phyloP scores from a whole-genome alignment of 2,888 invertebrate species.

The Sinelater perroti region DNA sequence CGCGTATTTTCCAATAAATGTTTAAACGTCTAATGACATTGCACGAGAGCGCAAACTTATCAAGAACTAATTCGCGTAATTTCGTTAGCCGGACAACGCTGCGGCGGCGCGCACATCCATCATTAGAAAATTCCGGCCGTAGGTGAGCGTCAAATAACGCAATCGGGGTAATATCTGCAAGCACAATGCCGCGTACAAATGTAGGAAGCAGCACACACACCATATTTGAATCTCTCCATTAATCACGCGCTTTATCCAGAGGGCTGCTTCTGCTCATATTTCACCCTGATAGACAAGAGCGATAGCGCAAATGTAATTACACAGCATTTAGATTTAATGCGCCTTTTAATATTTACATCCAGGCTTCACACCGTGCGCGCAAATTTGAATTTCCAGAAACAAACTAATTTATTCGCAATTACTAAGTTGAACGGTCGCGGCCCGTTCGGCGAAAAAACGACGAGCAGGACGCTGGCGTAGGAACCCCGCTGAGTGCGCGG shows the following conservation, averaged over 20 bases:
- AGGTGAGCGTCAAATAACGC: no score
- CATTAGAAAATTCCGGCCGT: no score
- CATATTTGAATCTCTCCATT: slow-evolving; percentile 50
- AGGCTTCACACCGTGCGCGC: slow-evolving; percentile 43
- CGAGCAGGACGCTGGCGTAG: no score
- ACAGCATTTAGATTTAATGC: slow-evolving; percentile 50
- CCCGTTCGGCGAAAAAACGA: no score
- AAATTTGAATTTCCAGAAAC: slow-evolving; percentile 45
- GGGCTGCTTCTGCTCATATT: slow-evolving; percentile 44
- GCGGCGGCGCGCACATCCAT: no score
- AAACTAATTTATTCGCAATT: slow-evolving; percentile 43
- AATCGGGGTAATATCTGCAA: slow-evolving; percentile 3
- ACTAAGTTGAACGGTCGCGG: slow-evolving; percentile 31
- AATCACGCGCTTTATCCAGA: slow-evolving; percentile 49
- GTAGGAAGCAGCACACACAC: slow-evolving; percentile 22
- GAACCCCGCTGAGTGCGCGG: no score
- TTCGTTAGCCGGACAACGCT: no score
- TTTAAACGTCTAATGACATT: no score
- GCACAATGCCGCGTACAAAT: slow-evolving; percentile 12
- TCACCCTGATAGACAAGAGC: slow-evolving; percentile 47
- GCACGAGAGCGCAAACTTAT: no score
- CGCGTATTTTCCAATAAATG: no score
- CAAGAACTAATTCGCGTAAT: no score
- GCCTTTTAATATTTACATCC: slow-evolving; percentile 50
- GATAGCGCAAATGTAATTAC: slow-evolving; percentile 48